A percentile compares a stretch with the other conserved stretches of the same genome.
Conservation (phyloP, 2,113 vertebrate species). For the Shinisaurus crocodilurus region DNA sequence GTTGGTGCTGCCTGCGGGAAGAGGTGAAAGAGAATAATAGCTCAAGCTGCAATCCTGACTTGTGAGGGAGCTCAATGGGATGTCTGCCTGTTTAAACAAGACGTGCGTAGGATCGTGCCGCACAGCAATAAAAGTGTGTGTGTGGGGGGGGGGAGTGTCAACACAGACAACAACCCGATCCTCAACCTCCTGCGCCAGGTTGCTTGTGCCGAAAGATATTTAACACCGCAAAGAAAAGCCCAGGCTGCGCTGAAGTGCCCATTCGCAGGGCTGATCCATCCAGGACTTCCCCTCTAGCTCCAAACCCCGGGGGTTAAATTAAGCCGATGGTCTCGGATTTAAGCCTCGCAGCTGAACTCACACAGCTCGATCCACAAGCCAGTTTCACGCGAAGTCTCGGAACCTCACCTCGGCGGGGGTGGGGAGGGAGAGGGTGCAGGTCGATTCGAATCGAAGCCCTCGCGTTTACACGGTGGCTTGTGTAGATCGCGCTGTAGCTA, state of each 20-base stretch:
- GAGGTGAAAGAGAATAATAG: slow-evolving; percentile 33
- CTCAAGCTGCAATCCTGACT: background rate
- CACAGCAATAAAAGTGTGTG: background rate
- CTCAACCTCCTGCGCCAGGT: background rate
- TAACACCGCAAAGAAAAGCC: background rate
- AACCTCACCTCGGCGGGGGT: too few species aligned
- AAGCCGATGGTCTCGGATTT: background rate
- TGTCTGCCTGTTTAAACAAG: background rate
- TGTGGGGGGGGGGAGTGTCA: background rate
- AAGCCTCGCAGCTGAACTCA: background rate
- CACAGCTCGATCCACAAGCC: background rate
- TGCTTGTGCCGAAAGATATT: background rate
- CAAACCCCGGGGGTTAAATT: background rate
- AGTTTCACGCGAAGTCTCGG: background rate
- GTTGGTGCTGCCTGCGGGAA: slow-evolving; percentile 51
- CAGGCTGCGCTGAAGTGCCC: background rate
- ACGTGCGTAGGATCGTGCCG: background rate
- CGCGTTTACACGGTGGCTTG: background rate
- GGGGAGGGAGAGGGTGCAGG: background rate
- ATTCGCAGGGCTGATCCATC: background rate
- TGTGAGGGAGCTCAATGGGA: background rate
- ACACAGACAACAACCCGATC: background rate
- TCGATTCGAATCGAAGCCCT: background rate
- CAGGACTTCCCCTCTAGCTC: background rate
- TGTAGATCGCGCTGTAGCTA: background rate